These are phyloP conservation scores for Leptinotarsa haldemani DNA, from an alignment of 2,888 invertebrate species.

Conservation along the genomic window DNA sequence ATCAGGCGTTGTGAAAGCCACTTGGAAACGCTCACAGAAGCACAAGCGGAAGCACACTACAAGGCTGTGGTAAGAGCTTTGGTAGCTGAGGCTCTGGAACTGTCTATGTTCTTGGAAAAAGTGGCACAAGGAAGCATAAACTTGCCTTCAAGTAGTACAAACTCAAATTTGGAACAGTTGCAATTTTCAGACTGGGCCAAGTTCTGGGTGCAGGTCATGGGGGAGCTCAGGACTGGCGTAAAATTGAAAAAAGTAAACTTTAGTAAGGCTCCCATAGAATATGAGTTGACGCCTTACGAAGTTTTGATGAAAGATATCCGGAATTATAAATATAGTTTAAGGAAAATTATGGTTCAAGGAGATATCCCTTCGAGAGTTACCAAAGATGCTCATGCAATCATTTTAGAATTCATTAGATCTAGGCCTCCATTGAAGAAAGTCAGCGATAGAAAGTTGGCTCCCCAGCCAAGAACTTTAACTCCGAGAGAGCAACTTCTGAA, in stretches of 20 bases:
- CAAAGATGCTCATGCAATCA: slow-evolving; percentile 95
- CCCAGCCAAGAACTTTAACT: slow-evolving; percentile 78
- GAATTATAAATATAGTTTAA: slow-evolving; percentile 87
- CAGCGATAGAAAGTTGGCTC: slow-evolving; percentile 85
- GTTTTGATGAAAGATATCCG: slow-evolving; percentile 97
- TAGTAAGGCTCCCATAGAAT: slow-evolving; percentile 85
- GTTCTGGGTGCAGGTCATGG: slow-evolving; percentile 96
- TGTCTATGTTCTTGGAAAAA: slow-evolving; percentile 89
- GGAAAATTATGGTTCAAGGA: slow-evolving; percentile 87
- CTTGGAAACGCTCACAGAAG: slow-evolving; percentile 62
- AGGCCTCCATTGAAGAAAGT: slow-evolving; percentile 93
- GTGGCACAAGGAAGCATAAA: slow-evolving; percentile 79
- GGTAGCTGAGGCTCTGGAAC: slow-evolving; percentile 90
- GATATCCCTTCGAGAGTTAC: slow-evolving; percentile 85
- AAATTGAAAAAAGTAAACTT: slow-evolving; percentile 90
- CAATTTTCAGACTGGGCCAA: slow-evolving; percentile 94
- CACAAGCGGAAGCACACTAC: slow-evolving; percentile 83
- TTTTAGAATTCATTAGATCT: slow-evolving; percentile 95
- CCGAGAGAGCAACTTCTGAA: slow-evolving; percentile 88
- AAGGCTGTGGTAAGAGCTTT: slow-evolving; percentile 92
- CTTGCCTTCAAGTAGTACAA: slow-evolving; percentile 72
- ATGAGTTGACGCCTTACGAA: slow-evolving; percentile 95
- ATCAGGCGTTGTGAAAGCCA: slow-evolving; percentile 56
- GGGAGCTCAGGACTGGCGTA: slow-evolving; percentile 90
- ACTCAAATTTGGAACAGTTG: slow-evolving; percentile 81